These are phyloP conservation scores for Apis dorsata DNA, from an alignment of 1,140 invertebrate species.

Conservation along the genomic window DNA sequence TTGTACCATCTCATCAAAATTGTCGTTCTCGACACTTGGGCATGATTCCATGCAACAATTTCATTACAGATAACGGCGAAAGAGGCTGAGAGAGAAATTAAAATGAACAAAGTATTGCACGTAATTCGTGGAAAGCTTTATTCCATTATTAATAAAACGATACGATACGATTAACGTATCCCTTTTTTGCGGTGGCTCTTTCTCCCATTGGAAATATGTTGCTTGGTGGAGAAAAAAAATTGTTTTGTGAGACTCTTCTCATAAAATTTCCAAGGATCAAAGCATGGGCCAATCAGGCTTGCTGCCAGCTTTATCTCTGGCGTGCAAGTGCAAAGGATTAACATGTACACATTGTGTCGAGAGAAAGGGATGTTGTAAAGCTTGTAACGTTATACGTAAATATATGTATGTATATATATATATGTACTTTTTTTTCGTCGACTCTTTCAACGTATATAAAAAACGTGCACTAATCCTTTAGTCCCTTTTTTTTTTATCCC, in stretches of 20 bases:
- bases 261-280: conserved; percentile 20
- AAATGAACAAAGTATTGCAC: not conserved
- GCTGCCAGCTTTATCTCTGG: conserved; percentile 19
- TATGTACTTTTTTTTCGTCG: not conserved
- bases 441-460: not conserved
- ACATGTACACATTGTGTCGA: conserved; percentile 1
- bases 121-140: not conserved
- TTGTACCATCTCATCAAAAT: too few species aligned
- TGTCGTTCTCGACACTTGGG: too few species aligned
- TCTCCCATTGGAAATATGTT: not conserved
- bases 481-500: not conserved
- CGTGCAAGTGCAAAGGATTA: conserved; percentile 39
- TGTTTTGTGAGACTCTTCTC: not conserved
- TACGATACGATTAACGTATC: not conserved
- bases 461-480: conserved; percentile 15
- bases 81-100: not conserved
- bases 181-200: not conserved
- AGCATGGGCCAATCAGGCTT: conserved; percentile 3
- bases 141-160: not conserved
- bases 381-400: not conserved
- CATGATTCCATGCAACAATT: not conserved
- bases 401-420: too few species aligned
- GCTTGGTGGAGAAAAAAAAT: not conserved
- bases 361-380: not conserved
- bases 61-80: not conserved